Conservation (phyloP, 2,797 vertebrate genomes). For the Dermochelys coriacea region DNA sequence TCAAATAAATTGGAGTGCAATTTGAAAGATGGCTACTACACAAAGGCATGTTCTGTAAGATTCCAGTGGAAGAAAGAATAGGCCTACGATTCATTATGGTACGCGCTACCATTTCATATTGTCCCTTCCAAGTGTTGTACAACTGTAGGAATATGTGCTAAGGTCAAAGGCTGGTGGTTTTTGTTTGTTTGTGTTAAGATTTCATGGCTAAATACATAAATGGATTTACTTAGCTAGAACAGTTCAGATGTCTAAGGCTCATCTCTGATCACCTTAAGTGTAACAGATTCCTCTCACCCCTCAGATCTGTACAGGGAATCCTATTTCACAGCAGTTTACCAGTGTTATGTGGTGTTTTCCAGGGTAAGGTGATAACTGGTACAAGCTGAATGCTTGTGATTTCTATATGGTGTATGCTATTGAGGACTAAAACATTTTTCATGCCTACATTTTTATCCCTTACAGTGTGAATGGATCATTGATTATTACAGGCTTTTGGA, state of each 20-base stretch:
- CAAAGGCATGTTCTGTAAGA: constrained; percentile 32
- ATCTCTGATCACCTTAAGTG: neutral
- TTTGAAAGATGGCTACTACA: neutral
- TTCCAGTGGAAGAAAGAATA: constrained; percentile 18
- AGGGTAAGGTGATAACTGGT: neutral
- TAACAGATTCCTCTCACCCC: neutral
- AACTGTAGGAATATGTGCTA: neutral
- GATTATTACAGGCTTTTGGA: neutral
- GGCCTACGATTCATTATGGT: neutral
- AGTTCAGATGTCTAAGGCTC: neutral
- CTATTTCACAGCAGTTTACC: constrained; percentile 13
- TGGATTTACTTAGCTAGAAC: neutral
- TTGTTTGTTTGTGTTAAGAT: neutral
- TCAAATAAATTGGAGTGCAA: neutral
- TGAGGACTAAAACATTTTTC: neutral
- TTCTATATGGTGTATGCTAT: neutral
- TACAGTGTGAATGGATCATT: neutral
- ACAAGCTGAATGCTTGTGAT: neutral
- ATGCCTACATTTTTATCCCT: neutral
- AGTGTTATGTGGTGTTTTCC: neutral
- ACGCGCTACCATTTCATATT: neutral
- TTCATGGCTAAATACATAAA: neutral
- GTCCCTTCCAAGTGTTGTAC: neutral
- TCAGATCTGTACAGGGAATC: neutral
- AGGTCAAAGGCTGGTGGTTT: neutral